phyloP scores from a whole-genome alignment of 2,113 vertebrate species.

The Malurus alboscapulatus region DNA sequence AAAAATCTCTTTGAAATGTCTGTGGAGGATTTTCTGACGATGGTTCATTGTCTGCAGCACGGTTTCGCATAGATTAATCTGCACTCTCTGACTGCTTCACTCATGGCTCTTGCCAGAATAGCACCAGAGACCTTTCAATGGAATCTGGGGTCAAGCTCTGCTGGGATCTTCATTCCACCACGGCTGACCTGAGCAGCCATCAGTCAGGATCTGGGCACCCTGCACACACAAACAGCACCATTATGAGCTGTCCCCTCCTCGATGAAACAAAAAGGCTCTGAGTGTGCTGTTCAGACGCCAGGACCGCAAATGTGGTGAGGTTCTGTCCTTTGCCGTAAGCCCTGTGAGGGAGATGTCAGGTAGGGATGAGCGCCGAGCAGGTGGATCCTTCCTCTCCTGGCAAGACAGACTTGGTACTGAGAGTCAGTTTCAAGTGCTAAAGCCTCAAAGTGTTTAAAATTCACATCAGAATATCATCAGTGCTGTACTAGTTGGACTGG shows the following conservation, averaged over 20 bases:
- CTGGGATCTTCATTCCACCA: neutral
- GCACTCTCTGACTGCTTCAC: neutral
- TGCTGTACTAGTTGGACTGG: neutral
- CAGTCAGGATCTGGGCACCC: neutral
- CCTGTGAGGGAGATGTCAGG: neutral
- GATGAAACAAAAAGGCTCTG: neutral
- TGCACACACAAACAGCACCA: neutral
- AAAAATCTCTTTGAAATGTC: neutral
- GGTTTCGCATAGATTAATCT: neutral
- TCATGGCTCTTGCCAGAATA: neutral
- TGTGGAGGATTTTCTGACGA: neutral
- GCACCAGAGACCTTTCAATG: neutral
- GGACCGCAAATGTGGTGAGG: neutral
- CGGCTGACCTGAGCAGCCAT: accelerated
- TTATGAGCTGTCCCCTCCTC: neutral
- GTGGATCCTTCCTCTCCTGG: neutral
- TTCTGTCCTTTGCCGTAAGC: neutral
- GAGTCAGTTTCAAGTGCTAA: neutral
- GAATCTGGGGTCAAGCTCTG: constrained; percentile 35
- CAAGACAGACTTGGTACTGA: neutral
- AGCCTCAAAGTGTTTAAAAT: constrained; percentile 1
- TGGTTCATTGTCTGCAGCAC: neutral
- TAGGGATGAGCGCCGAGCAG: neutral
- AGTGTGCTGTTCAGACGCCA: neutral
- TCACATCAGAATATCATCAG: neutral